Conservation (phyloP, 2,888 invertebrate species). For the Carcina quercana region DNA sequence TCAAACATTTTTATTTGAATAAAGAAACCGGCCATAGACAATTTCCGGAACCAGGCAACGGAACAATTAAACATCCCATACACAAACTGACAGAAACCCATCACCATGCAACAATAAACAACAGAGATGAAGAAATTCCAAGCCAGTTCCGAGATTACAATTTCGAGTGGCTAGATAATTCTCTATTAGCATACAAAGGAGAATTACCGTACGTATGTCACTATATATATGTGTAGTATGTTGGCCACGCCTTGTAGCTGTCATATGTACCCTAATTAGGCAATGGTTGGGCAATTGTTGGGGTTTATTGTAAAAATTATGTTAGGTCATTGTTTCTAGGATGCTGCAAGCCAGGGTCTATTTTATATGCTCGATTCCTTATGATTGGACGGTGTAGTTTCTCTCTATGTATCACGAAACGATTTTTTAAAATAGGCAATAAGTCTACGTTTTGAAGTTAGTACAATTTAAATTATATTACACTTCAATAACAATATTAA, state of each 20-base stretch:
- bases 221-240: slow-evolving; percentile 41
- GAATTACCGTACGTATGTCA: slow-evolving; percentile 68
- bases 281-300: slow-evolving; percentile 38
- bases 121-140: slow-evolving; percentile 71
- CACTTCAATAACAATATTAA: no score
- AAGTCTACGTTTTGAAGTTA: no score
- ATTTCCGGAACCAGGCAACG: background rate
- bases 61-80: background rate
- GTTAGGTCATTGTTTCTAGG: no score
- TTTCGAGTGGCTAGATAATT: slow-evolving; percentile 72
- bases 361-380: no score
- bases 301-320: slow-evolving; percentile 3
- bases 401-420: no score
- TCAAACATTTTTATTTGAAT: no score
- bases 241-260: slow-evolving; percentile 69
- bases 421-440: no score
- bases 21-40: no score
- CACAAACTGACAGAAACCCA: slow-evolving; percentile 1
- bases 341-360: no score
- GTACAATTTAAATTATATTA: no score
- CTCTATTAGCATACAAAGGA: slow-evolving; percentile 72
- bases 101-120: slow-evolving; percentile 27
- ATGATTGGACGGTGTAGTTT: no score
- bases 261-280: slow-evolving; percentile 71
- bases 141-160: slow-evolving; percentile 69